A percentile compares a stretch with the other conserved stretches of the same genome.
Evolutionary conservation across 2,113 vertebrate species (phyloP).

Genomic region (Cricetomys ansorgei): DNA sequence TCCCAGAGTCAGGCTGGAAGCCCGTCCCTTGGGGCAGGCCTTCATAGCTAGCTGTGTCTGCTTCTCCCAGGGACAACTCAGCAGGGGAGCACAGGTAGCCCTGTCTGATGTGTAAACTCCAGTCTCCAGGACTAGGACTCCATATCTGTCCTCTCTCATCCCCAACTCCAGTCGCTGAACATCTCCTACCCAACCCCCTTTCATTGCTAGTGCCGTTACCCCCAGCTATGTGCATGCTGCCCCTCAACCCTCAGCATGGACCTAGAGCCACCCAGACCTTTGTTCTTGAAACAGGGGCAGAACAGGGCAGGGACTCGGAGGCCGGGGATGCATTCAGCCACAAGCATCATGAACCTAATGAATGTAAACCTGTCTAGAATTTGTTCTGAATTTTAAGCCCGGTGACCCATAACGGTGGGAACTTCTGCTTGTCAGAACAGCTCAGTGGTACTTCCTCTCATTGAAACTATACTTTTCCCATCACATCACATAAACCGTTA

Average conservation of each 20-base stretch:
- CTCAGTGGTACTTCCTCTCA: not conserved
- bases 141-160: not conserved
- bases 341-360: not conserved
- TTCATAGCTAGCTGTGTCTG: not conserved
- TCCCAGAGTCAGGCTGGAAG: not conserved
- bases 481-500: not conserved
- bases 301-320: not conserved
- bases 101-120: not conserved
- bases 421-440: conserved; percentile 4
- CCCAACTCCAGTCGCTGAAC: not conserved
- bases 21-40: not conserved
- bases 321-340: not conserved
- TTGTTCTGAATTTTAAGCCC: not conserved
- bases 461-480: not conserved
- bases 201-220: not conserved
- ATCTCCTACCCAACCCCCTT: not conserved
- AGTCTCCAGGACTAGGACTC: not conserved
- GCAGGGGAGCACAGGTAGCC: not conserved
- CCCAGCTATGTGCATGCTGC: not conserved
- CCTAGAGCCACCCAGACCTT: not conserved
- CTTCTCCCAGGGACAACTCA: not conserved
- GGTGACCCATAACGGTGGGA: not conserved
- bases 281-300: conserved; percentile 6
- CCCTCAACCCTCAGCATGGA: not conserved
- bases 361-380: not conserved